A percentile compares a stretch with the other conserved stretches of the same genome.
Conservation (phyloP, 2,113 vertebrate genomes). For the Sinocyclocheilus rhinocerous region DNA sequence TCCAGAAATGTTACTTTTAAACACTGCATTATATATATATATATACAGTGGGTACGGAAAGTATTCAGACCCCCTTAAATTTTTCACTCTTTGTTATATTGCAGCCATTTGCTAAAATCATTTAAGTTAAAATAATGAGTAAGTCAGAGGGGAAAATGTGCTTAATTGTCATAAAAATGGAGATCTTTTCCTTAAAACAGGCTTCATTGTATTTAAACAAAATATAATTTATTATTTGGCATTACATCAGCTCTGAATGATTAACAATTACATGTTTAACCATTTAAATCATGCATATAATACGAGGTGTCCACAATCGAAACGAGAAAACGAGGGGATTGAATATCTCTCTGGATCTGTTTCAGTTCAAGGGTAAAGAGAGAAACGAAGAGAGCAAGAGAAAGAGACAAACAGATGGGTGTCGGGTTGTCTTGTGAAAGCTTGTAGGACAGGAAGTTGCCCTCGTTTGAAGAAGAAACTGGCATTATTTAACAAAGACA, state of each 20-base stretch:
- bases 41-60: too few species aligned
- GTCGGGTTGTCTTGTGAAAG: constrained; percentile 56
- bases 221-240: not conserved
- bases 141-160: not conserved
- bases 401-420: constrained; percentile 7
- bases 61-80: too few species aligned
- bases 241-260: not conserved
- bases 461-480: constrained; percentile 52
- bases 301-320: not conserved
- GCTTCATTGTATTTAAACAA: not conserved
- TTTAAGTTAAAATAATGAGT: too few species aligned
- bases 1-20: not conserved
- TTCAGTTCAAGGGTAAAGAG: constrained; percentile 39
- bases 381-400: constrained; percentile 42
- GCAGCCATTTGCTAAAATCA: too few species aligned
- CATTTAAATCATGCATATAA: constrained; percentile 36
- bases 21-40: not conserved
- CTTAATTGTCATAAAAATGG: not conserved
- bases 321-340: constrained; percentile 29
- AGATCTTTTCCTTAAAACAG: not conserved
- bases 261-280: not conserved
- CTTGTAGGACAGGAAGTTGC: constrained; percentile 53
- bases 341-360: constrained; percentile 38
- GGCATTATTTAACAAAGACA: constrained; percentile 57
- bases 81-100: too few species aligned